These are phyloP conservation scores for Spilosoma lubricipeda DNA, from an alignment of 2,888 invertebrate genomes.

Conservation along the genomic window DNA sequence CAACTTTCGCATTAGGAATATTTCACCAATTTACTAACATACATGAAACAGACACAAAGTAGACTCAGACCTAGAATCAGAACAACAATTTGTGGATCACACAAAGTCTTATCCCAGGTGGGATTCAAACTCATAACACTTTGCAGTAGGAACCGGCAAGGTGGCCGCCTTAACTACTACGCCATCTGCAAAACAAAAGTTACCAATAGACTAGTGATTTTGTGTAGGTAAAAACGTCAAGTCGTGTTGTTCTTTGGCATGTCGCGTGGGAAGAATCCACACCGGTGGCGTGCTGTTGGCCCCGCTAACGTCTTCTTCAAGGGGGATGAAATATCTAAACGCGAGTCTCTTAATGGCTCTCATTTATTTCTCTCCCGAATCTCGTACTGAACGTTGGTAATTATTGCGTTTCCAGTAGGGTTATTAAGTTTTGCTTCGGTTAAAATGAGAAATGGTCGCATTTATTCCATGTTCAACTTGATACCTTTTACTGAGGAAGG, in stretches of 20 bases:
- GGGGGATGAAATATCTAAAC: slow-evolving; percentile 85
- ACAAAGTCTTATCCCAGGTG: too few species aligned
- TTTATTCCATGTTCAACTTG: slow-evolving; percentile 82
- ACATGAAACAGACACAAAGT: too few species aligned
- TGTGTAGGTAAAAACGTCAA: slow-evolving; percentile 31
- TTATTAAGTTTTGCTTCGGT: slow-evolving; percentile 85
- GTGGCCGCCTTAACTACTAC: too few species aligned
- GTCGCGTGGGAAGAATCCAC: slow-evolving; percentile 78
- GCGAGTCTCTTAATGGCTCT: slow-evolving; percentile 83
- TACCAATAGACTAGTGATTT: not conserved
- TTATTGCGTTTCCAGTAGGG: slow-evolving; percentile 84
- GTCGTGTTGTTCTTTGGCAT: slow-evolving; percentile 63
- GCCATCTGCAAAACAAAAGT: not conserved
- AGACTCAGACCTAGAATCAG: too few species aligned
- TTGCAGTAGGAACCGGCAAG: too few species aligned
- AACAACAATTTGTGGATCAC: too few species aligned
- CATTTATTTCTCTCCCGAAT: slow-evolving; percentile 84
- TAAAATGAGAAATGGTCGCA: slow-evolving; percentile 84
- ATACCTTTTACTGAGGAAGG: slow-evolving; percentile 76
- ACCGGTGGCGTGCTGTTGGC: slow-evolving; percentile 62
- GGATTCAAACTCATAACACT: too few species aligned
- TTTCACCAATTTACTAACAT: too few species aligned
- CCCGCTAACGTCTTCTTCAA: slow-evolving; percentile 81
- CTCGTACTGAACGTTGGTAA: slow-evolving; percentile 83
- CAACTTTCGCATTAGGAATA: too few species aligned